Base-by-base conservation (phyloP, 92 coral and sea anemone genomes). In the Micromussa lordhowensis region DNA sequence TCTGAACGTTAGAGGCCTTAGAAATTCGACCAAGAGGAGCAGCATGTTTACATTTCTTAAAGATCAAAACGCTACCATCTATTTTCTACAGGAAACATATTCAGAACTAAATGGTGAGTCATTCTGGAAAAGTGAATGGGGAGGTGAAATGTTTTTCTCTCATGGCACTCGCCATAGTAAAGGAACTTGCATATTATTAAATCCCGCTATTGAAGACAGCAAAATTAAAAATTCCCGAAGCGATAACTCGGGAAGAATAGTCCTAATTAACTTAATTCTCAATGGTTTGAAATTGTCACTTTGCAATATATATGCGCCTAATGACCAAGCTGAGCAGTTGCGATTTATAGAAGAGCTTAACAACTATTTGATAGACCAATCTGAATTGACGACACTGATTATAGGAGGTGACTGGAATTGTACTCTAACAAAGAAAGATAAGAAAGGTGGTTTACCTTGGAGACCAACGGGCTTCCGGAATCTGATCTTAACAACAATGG, bases 231-330 rank as follows among this genome's bases (percentile, higher is more conserved):
- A 75, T 75, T 75, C 79, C 79, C 79, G 16, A 36, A 75, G 79
- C 79, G 11, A n/a, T n/a, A n/a, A 75, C 79, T 34, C 51, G 12
- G 58, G 79, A 75, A 75, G 79, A 75, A 75, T 75, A 10, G 79
- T 75, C 24, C 19, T 75, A 44, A 75, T 75, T 40, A 75, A 75
- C 55, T 22, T 36, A 11, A 75, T 75, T 36, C 19, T 12, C 30
- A 36, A 75, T 11, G 0, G 79, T 22, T 1, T 75, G 79, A 57
- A 75, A n/a, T 35, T 75, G n/a, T 75, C 79, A 36, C 79, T 75
- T 2, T 75, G 79, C 18, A 38, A 75, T 18, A 75, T 75, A 16
- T 75, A 34, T 5, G 79, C 5, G 21, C 79, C 54, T 11, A 75
- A 75, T 75, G 57, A 75, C 38, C 79, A 75, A 21, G n/a, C 54